Conservation (phyloP, 2,113 vertebrate genomes). For the Eudyptes chrysolophus region DNA sequence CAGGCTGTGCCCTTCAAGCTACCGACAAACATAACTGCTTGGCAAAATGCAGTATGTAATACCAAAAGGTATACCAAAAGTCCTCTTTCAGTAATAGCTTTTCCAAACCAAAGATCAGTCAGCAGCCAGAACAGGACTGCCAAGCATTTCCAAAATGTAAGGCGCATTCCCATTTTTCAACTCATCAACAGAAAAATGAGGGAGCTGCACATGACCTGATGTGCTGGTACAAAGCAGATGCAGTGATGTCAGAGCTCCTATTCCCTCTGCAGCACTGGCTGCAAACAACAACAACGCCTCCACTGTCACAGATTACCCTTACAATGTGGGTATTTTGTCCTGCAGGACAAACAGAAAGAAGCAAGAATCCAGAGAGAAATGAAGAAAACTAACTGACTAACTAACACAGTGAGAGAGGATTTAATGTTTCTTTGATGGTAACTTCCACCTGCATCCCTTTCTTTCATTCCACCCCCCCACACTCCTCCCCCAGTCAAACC, state of each 20-base stretch:
- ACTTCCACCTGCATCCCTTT: not conserved
- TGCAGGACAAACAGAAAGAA: not conserved
- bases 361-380: not conserved
- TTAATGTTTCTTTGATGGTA: not conserved
- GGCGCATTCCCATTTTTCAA: not conserved
- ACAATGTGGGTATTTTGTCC: not conserved
- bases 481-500: not conserved
- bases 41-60: not conserved
- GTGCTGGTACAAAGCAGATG: not conserved
- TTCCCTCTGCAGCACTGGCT: not conserved
- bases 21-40: not conserved
- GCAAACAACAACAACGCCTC: not conserved
- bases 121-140: not conserved
- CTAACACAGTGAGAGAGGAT: not conserved
- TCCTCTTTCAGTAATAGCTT: not conserved
- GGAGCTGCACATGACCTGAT: not conserved
- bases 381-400: not conserved
- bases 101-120: not conserved
- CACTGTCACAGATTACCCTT: not conserved
- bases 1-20: not conserved
- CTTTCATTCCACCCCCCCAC: not conserved
- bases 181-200: not conserved
- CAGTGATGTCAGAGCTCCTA: not conserved
- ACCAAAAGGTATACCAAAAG: not conserved
- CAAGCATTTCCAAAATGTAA: not conserved